A percentile compares a stretch with the other conserved stretches of the same genome.
Evolutionary conservation across 2,113 vertebrate species (phyloP).

Genomic region (Mesitornis unicolor): DNA sequence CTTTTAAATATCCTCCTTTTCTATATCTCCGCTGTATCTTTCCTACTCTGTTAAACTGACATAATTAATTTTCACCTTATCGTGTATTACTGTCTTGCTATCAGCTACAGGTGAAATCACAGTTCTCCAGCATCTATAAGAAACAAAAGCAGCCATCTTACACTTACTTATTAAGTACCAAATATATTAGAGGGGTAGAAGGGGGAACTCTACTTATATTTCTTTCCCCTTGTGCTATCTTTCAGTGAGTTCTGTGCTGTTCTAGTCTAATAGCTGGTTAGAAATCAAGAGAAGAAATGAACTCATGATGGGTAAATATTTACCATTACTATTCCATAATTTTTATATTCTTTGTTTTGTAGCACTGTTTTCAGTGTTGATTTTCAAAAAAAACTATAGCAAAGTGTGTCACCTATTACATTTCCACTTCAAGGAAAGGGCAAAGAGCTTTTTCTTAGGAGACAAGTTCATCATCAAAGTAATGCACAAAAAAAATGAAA

Average conservation of each 20-base stretch:
- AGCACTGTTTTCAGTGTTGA: not conserved
- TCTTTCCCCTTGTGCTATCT: not conserved
- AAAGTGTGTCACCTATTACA: not conserved
- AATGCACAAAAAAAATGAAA: not conserved
- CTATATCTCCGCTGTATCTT: not conserved
- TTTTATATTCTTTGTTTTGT: not conserved
- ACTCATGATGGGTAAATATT: not conserved
- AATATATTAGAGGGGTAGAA: not conserved
- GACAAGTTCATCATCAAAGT: not conserved
- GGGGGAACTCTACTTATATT: not conserved
- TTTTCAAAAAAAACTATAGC: not conserved
- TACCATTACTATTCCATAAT: not conserved
- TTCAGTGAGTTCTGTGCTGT: not conserved
- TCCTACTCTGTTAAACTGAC: not conserved
- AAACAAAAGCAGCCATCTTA: not conserved
- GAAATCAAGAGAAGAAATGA: not conserved
- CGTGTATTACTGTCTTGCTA: not conserved
- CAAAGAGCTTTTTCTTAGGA: not conserved
- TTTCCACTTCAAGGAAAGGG: slow-evolving; percentile 7
- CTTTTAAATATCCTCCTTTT: not conserved
- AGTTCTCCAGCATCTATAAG: not conserved
- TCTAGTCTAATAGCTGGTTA: not conserved
- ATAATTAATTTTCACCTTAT: not conserved
- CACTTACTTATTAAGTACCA: not conserved
- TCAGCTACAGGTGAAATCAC: not conserved